These are phyloP conservation scores for Parus major DNA, from an alignment of 2,113 vertebrate species.

Conservation along the genomic window DNA sequence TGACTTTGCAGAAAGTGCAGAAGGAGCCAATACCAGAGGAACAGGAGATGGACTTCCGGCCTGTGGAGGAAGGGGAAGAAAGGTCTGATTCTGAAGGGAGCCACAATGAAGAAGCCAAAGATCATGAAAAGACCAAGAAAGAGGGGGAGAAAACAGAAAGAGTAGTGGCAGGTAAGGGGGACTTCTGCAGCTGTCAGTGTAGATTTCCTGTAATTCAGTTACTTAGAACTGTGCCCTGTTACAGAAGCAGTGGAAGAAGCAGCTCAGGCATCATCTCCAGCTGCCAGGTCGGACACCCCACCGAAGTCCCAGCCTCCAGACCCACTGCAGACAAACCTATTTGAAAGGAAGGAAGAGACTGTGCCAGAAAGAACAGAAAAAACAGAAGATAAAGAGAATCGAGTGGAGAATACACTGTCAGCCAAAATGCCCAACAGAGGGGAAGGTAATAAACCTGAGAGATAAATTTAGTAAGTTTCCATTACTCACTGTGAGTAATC, in stretches of 20 bases:
- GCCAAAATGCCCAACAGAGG: slow-evolving; percentile 71
- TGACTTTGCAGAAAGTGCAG: slow-evolving; percentile 85
- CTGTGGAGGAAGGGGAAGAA: slow-evolving; percentile 89
- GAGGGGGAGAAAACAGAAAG: slow-evolving; percentile 76
- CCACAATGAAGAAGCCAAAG: slow-evolving; percentile 89
- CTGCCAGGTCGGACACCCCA: slow-evolving; percentile 68
- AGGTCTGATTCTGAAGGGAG: slow-evolving; percentile 86
- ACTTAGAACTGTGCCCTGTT: slow-evolving; percentile 41
- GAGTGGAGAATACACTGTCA: slow-evolving; percentile 34
- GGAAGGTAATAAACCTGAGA: slow-evolving; percentile 65
- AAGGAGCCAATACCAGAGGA: slow-evolving; percentile 97
- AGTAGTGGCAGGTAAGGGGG: slow-evolving; percentile 52
- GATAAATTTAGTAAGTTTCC: neutral
- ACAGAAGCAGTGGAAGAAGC: slow-evolving; percentile 74
- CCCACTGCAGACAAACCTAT: slow-evolving; percentile 19
- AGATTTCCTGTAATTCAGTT: neutral
- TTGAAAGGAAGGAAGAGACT: slow-evolving; percentile 74
- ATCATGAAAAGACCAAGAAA: slow-evolving; percentile 79
- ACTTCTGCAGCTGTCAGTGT: neutral
- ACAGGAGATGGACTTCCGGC: slow-evolving; percentile 93
- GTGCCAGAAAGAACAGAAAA: slow-evolving; percentile 69
- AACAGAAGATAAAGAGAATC: slow-evolving; percentile 72
- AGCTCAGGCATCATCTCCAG: slow-evolving; percentile 59
- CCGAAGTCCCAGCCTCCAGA: slow-evolving; percentile 73
- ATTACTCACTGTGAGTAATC: neutral